Percentiles rank a stretch among this genome's conserved stretches.
phyloP scores from a whole-genome alignment of 2,113 vertebrate genomes.

The Sprattus sprattus region DNA sequence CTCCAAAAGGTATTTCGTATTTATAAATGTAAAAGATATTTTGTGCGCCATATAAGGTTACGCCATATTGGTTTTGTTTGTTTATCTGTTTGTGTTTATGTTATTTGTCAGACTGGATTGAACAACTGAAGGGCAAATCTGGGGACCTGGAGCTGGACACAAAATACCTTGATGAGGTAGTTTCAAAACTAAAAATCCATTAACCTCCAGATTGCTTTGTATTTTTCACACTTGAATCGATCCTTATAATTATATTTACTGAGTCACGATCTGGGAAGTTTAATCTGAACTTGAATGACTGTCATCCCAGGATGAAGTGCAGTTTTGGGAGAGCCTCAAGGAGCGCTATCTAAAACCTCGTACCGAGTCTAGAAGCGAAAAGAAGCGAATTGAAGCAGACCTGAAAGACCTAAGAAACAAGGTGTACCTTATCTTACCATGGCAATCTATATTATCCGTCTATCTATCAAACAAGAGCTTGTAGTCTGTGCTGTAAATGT shows the following conservation, averaged over 20 bases:
- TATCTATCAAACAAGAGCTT: neutral
- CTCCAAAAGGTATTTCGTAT: too few relatives aligned
- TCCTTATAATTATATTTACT: neutral
- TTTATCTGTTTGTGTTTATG: neutral
- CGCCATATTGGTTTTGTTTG: neutral
- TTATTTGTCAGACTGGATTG: slow-evolving; percentile 26
- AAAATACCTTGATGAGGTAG: slow-evolving; percentile 10
- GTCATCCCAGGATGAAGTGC: slow-evolving; percentile 25
- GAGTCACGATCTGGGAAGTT: neutral
- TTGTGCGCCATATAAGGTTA: neutral
- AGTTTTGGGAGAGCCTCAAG: slow-evolving; percentile 33
- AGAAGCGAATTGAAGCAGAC: slow-evolving; percentile 30
- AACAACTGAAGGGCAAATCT: slow-evolving; percentile 25
- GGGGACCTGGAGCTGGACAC: slow-evolving; percentile 16
- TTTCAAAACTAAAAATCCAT: neutral
- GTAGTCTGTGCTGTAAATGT: neutral
- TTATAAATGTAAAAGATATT: neutral
- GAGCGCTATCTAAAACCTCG: slow-evolving; percentile 33
- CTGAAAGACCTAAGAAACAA: slow-evolving; percentile 38
- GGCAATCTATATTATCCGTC: neutral
- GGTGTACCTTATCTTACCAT: neutral
- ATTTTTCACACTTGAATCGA: neutral
- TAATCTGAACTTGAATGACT: neutral
- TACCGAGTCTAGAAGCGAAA: neutral
- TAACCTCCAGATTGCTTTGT: neutral